Conservation (phyloP, 1,140 invertebrate genomes). For the Cecropterus lyciades region DNA sequence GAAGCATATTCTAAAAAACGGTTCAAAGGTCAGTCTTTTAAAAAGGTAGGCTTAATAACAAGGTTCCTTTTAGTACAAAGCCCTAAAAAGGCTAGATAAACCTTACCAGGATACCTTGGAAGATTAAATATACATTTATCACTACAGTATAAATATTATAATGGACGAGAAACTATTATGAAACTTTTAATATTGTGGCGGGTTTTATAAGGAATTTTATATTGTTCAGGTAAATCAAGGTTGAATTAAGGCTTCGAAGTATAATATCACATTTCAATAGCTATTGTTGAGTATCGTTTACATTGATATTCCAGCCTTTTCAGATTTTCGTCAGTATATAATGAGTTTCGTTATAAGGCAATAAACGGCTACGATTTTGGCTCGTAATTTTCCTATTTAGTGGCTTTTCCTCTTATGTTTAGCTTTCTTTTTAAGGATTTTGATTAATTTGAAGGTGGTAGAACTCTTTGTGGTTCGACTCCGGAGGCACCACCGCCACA, state of each 20-base stretch:
- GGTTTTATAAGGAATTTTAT: slow-evolving; percentile 11
- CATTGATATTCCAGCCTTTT: not conserved
- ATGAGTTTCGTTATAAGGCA: not conserved
- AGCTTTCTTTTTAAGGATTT: too few species aligned
- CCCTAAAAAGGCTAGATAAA: too few species aligned
- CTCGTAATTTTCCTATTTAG: too few species aligned
- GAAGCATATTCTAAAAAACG: too few species aligned
- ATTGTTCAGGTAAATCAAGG: slow-evolving; percentile 13
- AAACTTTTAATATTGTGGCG: slow-evolving; percentile 26
- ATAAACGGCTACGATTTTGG: not conserved
- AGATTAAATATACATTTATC: slow-evolving; percentile 32
- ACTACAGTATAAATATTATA: slow-evolving; percentile 8
- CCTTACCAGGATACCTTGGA: slow-evolving; percentile 6
- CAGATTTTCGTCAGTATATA: not conserved
- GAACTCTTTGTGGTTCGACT: too few species aligned
- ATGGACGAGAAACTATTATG: slow-evolving; percentile 24
- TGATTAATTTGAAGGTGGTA: too few species aligned
- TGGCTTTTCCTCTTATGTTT: too few species aligned
- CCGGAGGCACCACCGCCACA: too few species aligned
- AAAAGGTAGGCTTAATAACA: too few species aligned
- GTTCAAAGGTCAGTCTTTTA: too few species aligned
- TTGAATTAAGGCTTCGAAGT: not conserved
- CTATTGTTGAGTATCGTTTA: not conserved
- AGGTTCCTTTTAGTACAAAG: too few species aligned
- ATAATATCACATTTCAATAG: not conserved